A percentile compares a stretch with the other conserved stretches of the same genome.
Conservation (phyloP, 2,113 vertebrate genomes). For the Aptenodytes forsteri region DNA sequence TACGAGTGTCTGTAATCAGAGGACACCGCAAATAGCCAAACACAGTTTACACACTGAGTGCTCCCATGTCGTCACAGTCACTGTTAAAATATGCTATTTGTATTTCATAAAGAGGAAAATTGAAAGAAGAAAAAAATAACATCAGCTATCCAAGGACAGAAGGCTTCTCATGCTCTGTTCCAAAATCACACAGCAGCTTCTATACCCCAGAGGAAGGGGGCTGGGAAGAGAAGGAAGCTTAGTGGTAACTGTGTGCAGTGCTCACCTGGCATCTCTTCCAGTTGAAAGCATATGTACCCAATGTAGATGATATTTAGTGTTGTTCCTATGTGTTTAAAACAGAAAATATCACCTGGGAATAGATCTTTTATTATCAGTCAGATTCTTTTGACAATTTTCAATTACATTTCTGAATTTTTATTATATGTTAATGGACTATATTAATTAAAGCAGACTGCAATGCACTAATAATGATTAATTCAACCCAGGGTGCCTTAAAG, state of each 20-base stretch:
- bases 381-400: conserved; percentile 36
- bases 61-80: background rate
- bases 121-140: background rate
- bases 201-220: background rate
- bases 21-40: background rate
- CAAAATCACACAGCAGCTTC: background rate
- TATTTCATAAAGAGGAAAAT: background rate
- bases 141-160: background rate
- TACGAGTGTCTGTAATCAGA: background rate
- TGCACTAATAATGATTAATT: conserved; percentile 36
- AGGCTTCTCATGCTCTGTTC: background rate
- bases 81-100: background rate
- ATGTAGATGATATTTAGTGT: background rate
- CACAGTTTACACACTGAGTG: rapidly evolving
- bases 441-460: conserved; percentile 57
- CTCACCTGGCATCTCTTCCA: background rate
- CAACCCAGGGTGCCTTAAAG: conserved; percentile 5
- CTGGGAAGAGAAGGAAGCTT: background rate
- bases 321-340: background rate
- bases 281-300: background rate
- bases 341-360: background rate
- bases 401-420: conserved; percentile 39
- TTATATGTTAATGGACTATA: conserved; percentile 23
- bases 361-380: background rate
- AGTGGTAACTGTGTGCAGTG: background rate